Base-by-base conservation (phyloP, 1,140 invertebrate species). In the Elymnias hypermnestra region DNA sequence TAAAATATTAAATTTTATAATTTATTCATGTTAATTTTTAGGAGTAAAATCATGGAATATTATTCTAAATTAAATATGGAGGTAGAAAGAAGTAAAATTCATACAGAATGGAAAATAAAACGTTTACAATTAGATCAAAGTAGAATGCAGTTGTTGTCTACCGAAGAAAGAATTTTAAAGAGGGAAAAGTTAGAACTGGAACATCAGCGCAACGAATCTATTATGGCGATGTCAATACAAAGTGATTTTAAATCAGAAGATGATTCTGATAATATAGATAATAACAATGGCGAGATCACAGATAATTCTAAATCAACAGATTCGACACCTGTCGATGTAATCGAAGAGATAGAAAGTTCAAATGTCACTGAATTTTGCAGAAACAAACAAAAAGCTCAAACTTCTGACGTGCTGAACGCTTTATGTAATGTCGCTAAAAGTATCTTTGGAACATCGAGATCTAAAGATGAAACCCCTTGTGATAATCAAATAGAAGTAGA, bases 91-190 rank as follows among this genome's bases (percentile, higher is more conserved):
- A 83, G 86, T 35, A 83, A 85, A 37, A 58, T 87, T 9, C 87
- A 87, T 49, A 87, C 88, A 0, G 83, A 88, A 43, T 91, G 89
- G 90, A 88, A 89, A 55, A 86, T 87, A n/a, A 87, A 86, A 72
- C 77, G 89, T 31, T 83, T 90, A 66, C 85, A 87, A 49, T 62
- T 89, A 21, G 89, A 88, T 44, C 87, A 89, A 31, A 79, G 86
- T 57, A 77, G 89, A 63, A 79, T 89, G 46, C 82, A 86, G 42
- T 48, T 87, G 5, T 48, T 87, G 0, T 86, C 83, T 2, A 81
- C 78, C 5, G 86, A 87, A 57, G 83, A 86, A 56, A 64, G 82
- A 33, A 87, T 81, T 68, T 55, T 86, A 12, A 86, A 83, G 36
- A 52, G 84, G 45, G 84, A 87, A 54, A 84, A 84, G 50, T 42